Conservation (phyloP, 2,113 vertebrate genomes). For the Maccullochella peelii region DNA sequence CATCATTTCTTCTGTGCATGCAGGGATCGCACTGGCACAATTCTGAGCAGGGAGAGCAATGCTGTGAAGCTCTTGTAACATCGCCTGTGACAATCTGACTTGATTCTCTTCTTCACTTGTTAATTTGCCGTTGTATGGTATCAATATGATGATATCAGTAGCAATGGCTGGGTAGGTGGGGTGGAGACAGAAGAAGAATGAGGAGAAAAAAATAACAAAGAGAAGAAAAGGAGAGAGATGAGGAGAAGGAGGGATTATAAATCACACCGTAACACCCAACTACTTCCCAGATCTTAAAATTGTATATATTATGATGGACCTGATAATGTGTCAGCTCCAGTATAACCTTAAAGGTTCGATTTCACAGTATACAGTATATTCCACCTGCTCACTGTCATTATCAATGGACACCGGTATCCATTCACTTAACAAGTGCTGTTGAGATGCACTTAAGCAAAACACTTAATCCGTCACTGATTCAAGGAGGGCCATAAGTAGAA, state of each 20-base stretch:
- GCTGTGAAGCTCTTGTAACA: conserved; percentile 24
- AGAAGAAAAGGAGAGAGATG: conserved; percentile 37
- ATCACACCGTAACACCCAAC: conserved; percentile 12
- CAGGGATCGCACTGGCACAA: conserved; percentile 17
- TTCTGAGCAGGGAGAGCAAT: conserved; percentile 18
- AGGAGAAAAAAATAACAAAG: conserved; percentile 24
- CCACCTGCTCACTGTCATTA: conserved; percentile 20
- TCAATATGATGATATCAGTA: conserved; percentile 61
- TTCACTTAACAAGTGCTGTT: conserved; percentile 57
- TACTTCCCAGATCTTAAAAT: conserved; percentile 20
- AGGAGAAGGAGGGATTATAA: conserved; percentile 7
- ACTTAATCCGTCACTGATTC: conserved; percentile 57
- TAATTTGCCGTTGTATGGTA: conserved; percentile 50
- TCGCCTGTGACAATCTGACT: conserved; percentile 1
- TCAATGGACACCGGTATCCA: conserved; percentile 27
- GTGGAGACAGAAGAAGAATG: conserved; percentile 10
- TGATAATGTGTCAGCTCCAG: not conserved
- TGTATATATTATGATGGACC: conserved; percentile 26
- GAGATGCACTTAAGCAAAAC: conserved; percentile 64
- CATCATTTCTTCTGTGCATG: conserved; percentile 35
- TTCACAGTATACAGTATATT: conserved; percentile 22
- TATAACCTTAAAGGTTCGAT: conserved; percentile 26
- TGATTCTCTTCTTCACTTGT: conserved; percentile 39
- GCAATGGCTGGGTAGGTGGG: conserved; percentile 14
- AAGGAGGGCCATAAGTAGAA: conserved; percentile 12